Percentiles rank a stretch among this genome's conserved stretches.
phyloP scores from a whole-genome alignment of 2,113 vertebrate genomes.

The Otocyon megalotis region DNA sequence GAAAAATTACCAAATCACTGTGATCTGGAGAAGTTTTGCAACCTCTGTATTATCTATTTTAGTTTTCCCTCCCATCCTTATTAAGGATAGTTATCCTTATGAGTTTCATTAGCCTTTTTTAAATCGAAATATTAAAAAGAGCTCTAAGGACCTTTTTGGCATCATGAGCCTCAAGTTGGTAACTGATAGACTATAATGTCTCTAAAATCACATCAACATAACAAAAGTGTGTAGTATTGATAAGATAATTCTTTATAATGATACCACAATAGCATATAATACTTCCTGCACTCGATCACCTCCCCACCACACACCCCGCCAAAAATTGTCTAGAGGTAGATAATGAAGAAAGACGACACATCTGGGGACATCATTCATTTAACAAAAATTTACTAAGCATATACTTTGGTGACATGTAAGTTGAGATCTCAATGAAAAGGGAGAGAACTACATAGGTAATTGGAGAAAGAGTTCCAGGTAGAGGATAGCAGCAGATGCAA shows the following conservation, averaged over 20 bases:
- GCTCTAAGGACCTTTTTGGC: neutral
- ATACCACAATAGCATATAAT: neutral
- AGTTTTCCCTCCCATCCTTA: neutral
- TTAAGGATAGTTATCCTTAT: neutral
- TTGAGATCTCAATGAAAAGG: neutral
- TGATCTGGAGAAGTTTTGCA: neutral
- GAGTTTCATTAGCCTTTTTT: neutral
- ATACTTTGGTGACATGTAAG: neutral
- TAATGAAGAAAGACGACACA: neutral
- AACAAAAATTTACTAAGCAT: neutral
- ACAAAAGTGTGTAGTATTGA: neutral
- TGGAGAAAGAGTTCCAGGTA: neutral
- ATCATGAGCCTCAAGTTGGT: neutral
- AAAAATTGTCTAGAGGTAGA: neutral
- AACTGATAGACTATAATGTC: neutral
- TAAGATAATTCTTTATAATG: neutral
- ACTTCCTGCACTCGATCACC: neutral
- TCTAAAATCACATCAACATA: neutral
- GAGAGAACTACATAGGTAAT: neutral
- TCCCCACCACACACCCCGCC: neutral
- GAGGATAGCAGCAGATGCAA: neutral
- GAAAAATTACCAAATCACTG: neutral
- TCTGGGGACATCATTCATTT: neutral
- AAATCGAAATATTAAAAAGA: slow-evolving; percentile 18
- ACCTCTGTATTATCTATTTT: neutral